Conservation (phyloP, 2,888 invertebrate genomes). For the Ichneumoninae sp. region DNA sequence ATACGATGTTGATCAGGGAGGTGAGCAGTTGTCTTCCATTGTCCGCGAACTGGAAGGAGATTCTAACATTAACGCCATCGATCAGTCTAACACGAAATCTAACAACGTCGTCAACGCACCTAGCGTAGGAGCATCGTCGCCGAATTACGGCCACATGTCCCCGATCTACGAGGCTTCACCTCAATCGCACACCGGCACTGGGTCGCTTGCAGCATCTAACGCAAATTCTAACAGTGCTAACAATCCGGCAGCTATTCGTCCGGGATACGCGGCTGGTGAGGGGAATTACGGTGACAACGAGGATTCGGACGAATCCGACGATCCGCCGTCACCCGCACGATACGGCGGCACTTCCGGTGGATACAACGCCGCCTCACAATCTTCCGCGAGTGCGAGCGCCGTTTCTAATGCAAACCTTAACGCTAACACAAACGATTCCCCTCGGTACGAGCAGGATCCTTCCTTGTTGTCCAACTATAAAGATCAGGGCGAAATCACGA, state of each 20-base stretch:
- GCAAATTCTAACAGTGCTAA: slow-evolving; percentile 60
- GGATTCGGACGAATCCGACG: slow-evolving; percentile 29
- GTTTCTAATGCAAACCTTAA: slow-evolving; percentile 49
- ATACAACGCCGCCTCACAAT: slow-evolving; percentile 25
- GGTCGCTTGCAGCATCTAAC: slow-evolving; percentile 50
- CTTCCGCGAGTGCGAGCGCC: slow-evolving; percentile 19
- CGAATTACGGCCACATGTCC: slow-evolving; percentile 32
- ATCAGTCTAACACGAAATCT: slow-evolving; percentile 65
- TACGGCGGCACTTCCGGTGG: slow-evolving; percentile 23
- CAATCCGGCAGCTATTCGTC: neutral
- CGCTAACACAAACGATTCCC: slow-evolving; percentile 30
- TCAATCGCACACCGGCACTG: slow-evolving; percentile 43
- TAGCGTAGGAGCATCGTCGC: slow-evolving; percentile 23
- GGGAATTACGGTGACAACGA: slow-evolving; percentile 14
- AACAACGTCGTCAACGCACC: slow-evolving; percentile 41
- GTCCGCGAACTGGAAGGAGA: slow-evolving; percentile 43
- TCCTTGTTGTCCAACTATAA: slow-evolving; percentile 1
- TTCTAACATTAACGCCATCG: slow-evolving; percentile 62
- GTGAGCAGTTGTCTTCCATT: slow-evolving; percentile 39
- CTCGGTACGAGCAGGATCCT: neutral
- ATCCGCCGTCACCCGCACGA: slow-evolving; percentile 10
- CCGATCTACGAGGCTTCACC: slow-evolving; percentile 34
- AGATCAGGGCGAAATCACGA: neutral
- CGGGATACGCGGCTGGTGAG: slow-evolving; percentile 15
- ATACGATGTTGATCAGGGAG: slow-evolving; percentile 44